Evolutionary conservation across 2,888 invertebrate genomes (phyloP), one percentile per base, ranked within the genome.

Genomic region (Agrotis ipsilon): DNA sequence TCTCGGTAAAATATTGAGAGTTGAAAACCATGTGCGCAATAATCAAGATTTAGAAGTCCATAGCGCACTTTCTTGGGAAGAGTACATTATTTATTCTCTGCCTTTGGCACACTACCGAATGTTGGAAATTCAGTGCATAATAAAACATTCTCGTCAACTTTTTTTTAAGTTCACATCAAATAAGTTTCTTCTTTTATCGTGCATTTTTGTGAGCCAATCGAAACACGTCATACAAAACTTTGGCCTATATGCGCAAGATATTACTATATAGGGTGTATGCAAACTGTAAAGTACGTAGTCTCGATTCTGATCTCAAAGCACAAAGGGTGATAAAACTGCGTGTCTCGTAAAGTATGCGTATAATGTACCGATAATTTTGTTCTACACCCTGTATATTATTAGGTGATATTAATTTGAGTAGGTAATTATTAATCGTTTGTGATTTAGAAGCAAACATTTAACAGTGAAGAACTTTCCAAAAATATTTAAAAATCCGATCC

Each of bases 211-310:
- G 32, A 54, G 16, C 32, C 19, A 57, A 51, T 49, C 19, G 11
- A 43, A 16, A 4, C 11, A 46, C 3, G 14, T 16, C 9, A 14
- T 14, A 2, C 3, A 7, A 14, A n/a, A 9, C 21, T 32, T 1
- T 51, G 13, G 19, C 6, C 27, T 21, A 3, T 51, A 6, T n/a
- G 32, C 7, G 21, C n/a, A 55, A 65, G 43, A 32, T 75, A 19
- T 39, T 66, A 49, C 13, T 21, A 45, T 68, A 76, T 77, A 72
- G 72, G 72, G 48, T 73, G 61, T 43, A 43, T 70, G 16, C 43
- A 3, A 21, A 68, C n/a, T 68, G 21, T 32, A 6, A n/a, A 74
- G 46, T 39, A 24, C 18, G 43, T 24, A 21, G 49, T 67, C 14
- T 60, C 16, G 48, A 70, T 55, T 60, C 18, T 48, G 43, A 69